These are phyloP conservation scores for Trachelus stipa DNA, from an alignment of 2,888 invertebrate genomes.

Conservation along the genomic window DNA sequence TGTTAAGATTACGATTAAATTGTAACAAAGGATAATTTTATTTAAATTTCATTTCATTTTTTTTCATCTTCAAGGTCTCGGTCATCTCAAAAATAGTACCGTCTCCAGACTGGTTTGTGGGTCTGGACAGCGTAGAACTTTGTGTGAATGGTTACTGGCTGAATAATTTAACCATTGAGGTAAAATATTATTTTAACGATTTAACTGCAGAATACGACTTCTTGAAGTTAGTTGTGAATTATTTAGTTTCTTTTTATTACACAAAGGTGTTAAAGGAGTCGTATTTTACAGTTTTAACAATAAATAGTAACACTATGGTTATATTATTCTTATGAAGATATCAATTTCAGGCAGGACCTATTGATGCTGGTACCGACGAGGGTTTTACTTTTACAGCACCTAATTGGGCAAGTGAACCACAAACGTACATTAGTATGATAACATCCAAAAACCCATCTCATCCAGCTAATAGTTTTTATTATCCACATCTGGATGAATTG, in stretches of 20 bases:
- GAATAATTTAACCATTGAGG: conserved; percentile 69
- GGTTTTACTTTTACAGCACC: conserved; percentile 69
- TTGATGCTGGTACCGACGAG: conserved; percentile 68
- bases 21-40: not conserved
- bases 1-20: not conserved
- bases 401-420: conserved; percentile 66
- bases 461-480: conserved; percentile 68
- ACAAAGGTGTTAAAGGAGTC: too few relatives aligned
- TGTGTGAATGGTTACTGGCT: conserved; percentile 73
- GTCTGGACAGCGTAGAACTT: conserved; percentile 72
- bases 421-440: conserved; percentile 61
- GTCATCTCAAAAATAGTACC: conserved; percentile 72
- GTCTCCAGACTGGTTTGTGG: conserved; percentile 78
- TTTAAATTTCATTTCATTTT: not conserved
- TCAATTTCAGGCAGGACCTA: conserved; percentile 57
- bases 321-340: conserved; percentile 3
- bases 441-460: conserved; percentile 63
- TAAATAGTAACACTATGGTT: not conserved
- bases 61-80: conserved; percentile 69
- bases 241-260: too few relatives aligned
- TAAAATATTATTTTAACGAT: conserved; percentile 48
- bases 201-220: too few relatives aligned
- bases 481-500: conserved; percentile 62
- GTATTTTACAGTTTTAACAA: not conserved
- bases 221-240: too few relatives aligned